Evolutionary conservation across 2,113 vertebrate genomes (phyloP).

Genomic region (Lycocorax pyrrhopterus): DNA sequence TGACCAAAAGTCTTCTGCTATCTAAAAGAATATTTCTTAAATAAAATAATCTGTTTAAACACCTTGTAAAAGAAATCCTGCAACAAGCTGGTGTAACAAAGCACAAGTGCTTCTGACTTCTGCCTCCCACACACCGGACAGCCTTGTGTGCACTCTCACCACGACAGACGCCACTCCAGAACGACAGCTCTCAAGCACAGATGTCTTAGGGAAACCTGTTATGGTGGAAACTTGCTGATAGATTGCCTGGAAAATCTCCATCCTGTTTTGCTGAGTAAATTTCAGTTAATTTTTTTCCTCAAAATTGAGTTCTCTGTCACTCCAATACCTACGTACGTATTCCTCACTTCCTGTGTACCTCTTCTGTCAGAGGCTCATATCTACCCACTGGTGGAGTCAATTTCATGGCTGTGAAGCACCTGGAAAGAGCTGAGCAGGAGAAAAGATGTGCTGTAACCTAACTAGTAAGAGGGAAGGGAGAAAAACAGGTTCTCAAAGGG

Average conservation of each 20-base stretch:
- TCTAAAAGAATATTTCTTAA: neutral
- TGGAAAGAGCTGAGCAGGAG: neutral
- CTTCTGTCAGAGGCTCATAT: neutral
- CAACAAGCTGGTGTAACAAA: neutral
- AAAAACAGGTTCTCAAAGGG: neutral
- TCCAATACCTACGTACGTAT: neutral
- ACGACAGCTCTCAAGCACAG: neutral
- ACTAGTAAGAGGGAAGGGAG: neutral
- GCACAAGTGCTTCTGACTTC: neutral
- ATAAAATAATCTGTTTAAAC: neutral
- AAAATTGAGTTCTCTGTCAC: neutral
- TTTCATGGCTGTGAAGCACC: neutral
- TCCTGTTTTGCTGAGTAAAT: neutral
- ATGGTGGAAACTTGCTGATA: neutral
- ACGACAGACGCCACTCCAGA: neutral
- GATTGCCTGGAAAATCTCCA: neutral
- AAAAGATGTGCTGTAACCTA: neutral
- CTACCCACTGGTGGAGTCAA: neutral
- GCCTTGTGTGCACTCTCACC: no score
- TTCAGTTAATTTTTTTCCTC: neutral
- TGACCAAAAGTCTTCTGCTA: neutral
- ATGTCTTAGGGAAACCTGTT: neutral
- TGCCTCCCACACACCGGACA: fast-evolving
- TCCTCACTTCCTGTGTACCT: neutral
- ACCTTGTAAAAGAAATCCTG: neutral